A percentile compares a stretch with the other conserved stretches of the same genome.
Conservation (phyloP, 2,797 vertebrate genomes). For the Lutjanus campechanus region DNA sequence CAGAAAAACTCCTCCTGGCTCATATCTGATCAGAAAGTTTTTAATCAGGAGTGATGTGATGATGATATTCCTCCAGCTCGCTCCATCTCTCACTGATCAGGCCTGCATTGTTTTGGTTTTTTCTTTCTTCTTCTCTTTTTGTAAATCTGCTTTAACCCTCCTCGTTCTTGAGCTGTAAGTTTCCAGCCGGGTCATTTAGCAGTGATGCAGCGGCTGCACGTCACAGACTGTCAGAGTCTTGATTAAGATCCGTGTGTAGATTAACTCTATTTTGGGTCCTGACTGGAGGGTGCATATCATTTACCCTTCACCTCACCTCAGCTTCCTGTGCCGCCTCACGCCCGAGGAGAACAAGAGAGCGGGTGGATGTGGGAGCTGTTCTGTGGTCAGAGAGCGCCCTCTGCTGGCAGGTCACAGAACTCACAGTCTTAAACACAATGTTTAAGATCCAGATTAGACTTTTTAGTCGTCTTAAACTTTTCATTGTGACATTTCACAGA, state of each 20-base stretch:
- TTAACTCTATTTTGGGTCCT: slow-evolving; percentile 1
- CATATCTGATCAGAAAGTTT: neutral
- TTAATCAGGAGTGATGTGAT: neutral
- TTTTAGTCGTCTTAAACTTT: no score
- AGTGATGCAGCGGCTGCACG: neutral
- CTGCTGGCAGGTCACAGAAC: slow-evolving; percentile 34
- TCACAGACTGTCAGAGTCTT: neutral
- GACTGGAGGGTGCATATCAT: neutral
- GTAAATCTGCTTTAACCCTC: neutral
- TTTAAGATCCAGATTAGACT: neutral
- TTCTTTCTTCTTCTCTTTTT: neutral
- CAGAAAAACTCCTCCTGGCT: neutral
- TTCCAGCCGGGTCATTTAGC: neutral
- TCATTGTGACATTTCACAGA: neutral
- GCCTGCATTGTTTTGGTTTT: no score
- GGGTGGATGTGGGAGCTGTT: rapidly evolving
- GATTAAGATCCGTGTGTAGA: neutral
- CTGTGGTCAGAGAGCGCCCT: slow-evolving; percentile 21
- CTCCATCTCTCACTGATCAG: neutral
- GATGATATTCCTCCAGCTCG: neutral
- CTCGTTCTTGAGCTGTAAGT: neutral
- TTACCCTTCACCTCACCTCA: slow-evolving; percentile 21
- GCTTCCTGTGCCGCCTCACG: neutral
- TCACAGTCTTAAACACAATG: neutral
- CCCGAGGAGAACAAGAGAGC: rapidly evolving